phyloP scores from a whole-genome alignment of 2,113 vertebrate genomes.

The Psittacula cyanocephala region DNA sequence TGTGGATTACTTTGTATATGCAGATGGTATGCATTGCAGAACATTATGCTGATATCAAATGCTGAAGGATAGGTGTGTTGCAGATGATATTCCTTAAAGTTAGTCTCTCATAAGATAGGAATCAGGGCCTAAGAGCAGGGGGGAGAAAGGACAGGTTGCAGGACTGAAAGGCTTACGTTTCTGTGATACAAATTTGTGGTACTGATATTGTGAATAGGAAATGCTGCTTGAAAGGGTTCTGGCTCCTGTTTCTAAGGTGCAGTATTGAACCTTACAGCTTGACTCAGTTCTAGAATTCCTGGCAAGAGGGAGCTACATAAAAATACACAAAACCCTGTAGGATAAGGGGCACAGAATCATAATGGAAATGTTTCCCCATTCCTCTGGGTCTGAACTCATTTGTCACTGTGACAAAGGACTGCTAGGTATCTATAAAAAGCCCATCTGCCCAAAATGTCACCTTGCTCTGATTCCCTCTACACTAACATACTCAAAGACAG shows the following conservation, averaged over 20 bases:
- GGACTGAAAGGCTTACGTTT: neutral
- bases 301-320: neutral
- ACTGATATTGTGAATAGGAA: neutral
- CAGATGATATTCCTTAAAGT: neutral
- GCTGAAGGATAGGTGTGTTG: neutral
- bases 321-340: neutral
- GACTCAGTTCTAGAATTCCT: neutral
- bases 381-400: neutral
- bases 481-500: neutral
- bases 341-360: neutral
- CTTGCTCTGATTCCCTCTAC: neutral
- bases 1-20: neutral
- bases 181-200: neutral
- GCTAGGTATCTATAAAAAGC: neutral
- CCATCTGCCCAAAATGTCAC: neutral
- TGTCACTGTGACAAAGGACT: neutral
- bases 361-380: neutral
- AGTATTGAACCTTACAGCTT: neutral
- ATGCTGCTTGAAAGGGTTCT: neutral
- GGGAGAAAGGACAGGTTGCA: neutral
- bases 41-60: neutral
- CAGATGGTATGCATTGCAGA: neutral
- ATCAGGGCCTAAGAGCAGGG: neutral
- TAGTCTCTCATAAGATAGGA: neutral
- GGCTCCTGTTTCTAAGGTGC: neutral